Base-by-base conservation (phyloP, 2,888 invertebrate species). In the Drosophila flavopinicola region DNA sequence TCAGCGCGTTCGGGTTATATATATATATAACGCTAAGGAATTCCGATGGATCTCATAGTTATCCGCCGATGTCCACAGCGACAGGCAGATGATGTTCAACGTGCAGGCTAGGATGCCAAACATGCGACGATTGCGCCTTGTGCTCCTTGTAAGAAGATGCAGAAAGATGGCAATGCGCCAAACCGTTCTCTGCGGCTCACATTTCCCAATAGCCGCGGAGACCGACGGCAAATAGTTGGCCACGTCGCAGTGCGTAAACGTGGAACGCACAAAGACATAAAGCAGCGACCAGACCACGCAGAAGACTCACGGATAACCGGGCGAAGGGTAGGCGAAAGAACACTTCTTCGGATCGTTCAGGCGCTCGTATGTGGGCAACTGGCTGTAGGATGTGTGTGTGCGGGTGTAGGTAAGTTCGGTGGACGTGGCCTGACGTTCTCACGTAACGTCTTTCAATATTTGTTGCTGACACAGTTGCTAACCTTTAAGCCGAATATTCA, bases 171-270 rank as follows among this genome's bases (percentile, higher is more conserved):
- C 95, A 41, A 93, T 90, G 88, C 95, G 95, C 98, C 98, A 99
- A 51, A 99, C 93, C 71, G 95, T 94, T 84, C 94, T 94, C 90
- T 99, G 98, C 0, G 98, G 97, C 59, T 95, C 94, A 91, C 96
- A 98, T 87, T 95, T 96, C 35, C 98, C 98, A 88, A 98, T 98
- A n/a, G 98, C 96, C 6, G 98, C 97, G 32, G 98, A 98, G 88
- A 99, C 95, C n/a, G 98, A 98, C 27, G 98, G 98, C 75, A 99
- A 93, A 87, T 96, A 93, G 91, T 98, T 98, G 78, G 94, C 94
- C 33, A 98, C 97, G 92, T 96, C 93, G 89, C 98, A 98, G 90
- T 98, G 97, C 1, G 98, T 98, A 66, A 94, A 94, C 44, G 97
- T 98, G 0, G 97, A 94, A 65, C 93, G 93, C 87, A 96, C 95